Evolutionary conservation across 2,113 vertebrate species (phyloP), one percentile per base, ranked within the genome.

Genomic region (Cepphus grylle): DNA sequence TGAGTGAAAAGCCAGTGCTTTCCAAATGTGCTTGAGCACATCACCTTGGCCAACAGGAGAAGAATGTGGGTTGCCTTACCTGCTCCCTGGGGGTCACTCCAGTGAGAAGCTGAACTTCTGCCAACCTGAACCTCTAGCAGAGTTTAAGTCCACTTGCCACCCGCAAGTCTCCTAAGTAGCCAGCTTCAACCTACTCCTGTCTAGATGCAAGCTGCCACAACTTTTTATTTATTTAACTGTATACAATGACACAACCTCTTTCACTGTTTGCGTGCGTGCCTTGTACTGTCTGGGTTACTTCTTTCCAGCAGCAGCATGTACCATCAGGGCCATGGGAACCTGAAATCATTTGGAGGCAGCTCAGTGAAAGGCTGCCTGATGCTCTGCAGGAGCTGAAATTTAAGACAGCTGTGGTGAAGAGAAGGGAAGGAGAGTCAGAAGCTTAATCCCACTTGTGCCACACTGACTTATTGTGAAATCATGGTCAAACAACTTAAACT

Each of bases 341-440:
- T 26, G 65, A 23, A 65, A 85, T 71, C 42, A 17, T 25, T 10
- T 53, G 79, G 45, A 86, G 38, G 30, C 67, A 84, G 74, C 72
- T 59, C 82, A 59, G 79, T 15, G n/a, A 88, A 89, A 91, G 67
- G 82, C n/a, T 88, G 76, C 67, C 47, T 74, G 84, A 72, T 92
- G 63, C 83, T 81, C 87, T 63, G 47, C 47, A 87, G 73, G 77
- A 78, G 69, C 52, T 79, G 91, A 89, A 87, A 96, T 53, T 63
- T 82, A 86, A 88, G 42, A 81, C 80, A 83, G 80, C 42, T 78
- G 69, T 4, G 23, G 76, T 50, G 77, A 96, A 55, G 36, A 81
- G 87, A 85, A 56, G 53, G 50, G 49, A 88, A 88, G 42, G 29
- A 36, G 77, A 90, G 71, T 58, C 62, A 81, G 86, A 22, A 83